A percentile compares a stretch with the other conserved stretches of the same genome.
Evolutionary conservation across 2,113 vertebrate genomes (phyloP).

Genomic region (Pterophyllum scalare): DNA sequence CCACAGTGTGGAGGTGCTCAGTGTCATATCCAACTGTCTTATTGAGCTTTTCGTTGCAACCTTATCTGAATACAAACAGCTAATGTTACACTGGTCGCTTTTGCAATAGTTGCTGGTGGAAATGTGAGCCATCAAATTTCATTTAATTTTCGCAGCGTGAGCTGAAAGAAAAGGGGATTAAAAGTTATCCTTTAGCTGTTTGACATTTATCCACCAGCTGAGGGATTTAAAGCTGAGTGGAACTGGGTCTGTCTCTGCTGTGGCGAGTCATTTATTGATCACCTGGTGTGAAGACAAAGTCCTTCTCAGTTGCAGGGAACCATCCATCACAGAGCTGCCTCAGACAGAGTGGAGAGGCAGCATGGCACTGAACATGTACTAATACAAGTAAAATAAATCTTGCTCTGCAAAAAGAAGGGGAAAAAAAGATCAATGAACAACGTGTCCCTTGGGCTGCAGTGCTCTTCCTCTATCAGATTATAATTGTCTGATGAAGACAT

Average conservation of each 20-base stretch:
- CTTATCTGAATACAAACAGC: not conserved
- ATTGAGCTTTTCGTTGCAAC: not conserved
- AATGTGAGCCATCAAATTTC: conserved; percentile 14
- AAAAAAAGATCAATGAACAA: conserved; percentile 41
- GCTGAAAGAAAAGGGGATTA: conserved; percentile 25
- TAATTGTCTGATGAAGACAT: conserved; percentile 12
- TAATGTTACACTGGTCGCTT: not conserved
- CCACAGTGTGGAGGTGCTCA: not conserved
- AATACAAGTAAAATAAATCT: conserved; percentile 62
- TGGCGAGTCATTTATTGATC: conserved; percentile 54
- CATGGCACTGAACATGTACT: conserved; percentile 28
- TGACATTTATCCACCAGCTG: conserved; percentile 34
- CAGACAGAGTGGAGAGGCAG: conserved; percentile 33
- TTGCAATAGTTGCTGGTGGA: not conserved
- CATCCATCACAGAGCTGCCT: conserved; percentile 58
- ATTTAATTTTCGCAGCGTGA: not conserved
- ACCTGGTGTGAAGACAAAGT: conserved; percentile 56
- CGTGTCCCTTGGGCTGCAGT: conserved; percentile 22
- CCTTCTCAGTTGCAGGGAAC: conserved; percentile 13
- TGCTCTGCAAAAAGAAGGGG: conserved; percentile 10
- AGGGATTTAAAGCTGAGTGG: conserved; percentile 37
- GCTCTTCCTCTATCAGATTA: not conserved
- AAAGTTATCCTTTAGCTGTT: conserved; percentile 34
- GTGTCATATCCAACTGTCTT: not conserved
- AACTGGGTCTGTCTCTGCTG: conserved; percentile 28